phyloP scores from a whole-genome alignment of 2,797 vertebrate species.

The Pipistrellus pygmaeus region DNA sequence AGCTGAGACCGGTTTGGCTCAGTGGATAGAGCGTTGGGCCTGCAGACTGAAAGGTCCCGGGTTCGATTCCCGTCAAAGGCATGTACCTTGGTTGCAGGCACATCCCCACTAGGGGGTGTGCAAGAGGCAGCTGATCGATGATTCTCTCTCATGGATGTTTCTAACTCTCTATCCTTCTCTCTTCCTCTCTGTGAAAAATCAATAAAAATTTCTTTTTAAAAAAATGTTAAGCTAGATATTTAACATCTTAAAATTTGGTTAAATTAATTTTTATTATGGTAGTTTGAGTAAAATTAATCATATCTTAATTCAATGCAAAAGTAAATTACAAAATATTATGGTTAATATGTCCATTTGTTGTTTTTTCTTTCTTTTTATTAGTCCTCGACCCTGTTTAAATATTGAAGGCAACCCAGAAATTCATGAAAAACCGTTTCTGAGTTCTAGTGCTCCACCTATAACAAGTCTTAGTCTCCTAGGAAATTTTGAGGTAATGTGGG shows the following conservation, averaged over 20 bases:
- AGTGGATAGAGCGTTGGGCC: no score
- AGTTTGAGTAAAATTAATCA: conserved; percentile 56
- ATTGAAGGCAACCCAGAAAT: conserved; percentile 91
- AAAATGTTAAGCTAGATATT: conserved; percentile 40
- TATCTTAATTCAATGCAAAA: conserved; percentile 18
- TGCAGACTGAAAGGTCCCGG: no score
- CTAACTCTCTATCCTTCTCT: no score
- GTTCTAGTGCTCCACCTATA: conserved; percentile 95
- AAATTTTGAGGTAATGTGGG: conserved; percentile 96
- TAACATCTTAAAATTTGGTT: conserved; percentile 58
- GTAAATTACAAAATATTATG: conserved; percentile 47
- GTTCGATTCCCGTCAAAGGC: no score
- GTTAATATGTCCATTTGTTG: conserved; percentile 50
- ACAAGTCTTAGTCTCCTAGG: conserved; percentile 97
- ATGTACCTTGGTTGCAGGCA: no score
- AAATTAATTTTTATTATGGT: conserved; percentile 27
- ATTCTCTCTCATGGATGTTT: no score
- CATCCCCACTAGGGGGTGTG: no score
- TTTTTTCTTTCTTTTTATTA: conserved; percentile 82
- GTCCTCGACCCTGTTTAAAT: conserved; percentile 91
- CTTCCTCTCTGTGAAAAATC: no score
- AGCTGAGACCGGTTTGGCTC: no score
- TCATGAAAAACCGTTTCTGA: conserved; percentile 93
- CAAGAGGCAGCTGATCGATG: no score
- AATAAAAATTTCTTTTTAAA: no score